These are phyloP conservation scores for Patella depressa DNA, from an alignment of 2,888 invertebrate species.

Conservation along the genomic window DNA sequence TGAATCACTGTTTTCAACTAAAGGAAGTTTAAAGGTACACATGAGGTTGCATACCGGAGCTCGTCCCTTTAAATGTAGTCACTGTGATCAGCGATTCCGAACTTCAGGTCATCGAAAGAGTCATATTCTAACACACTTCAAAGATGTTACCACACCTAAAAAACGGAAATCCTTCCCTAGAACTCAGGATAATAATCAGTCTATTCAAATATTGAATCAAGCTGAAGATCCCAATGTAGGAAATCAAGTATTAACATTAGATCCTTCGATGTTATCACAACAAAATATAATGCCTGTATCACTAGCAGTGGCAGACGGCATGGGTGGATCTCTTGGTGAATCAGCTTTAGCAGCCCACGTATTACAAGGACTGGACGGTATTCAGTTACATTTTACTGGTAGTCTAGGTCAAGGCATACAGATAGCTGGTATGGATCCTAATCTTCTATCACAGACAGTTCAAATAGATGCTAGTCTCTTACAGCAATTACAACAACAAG, in stretches of 20 bases:
- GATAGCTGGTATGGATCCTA: constrained; percentile 70
- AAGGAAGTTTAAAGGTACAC: constrained; percentile 71
- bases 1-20: constrained; percentile 70
- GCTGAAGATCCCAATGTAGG: constrained; percentile 27
- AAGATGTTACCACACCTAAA: constrained; percentile 47
- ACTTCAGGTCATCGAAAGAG: constrained; percentile 80
- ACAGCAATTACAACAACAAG: constrained; percentile 71
- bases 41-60: constrained; percentile 74
- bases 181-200: constrained; percentile 27
- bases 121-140: constrained; percentile 76
- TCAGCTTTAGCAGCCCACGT: constrained; percentile 57
- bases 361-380: constrained; percentile 63
- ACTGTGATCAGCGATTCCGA: constrained; percentile 81
- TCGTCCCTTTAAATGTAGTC: constrained; percentile 88
- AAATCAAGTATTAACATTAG: constrained; percentile 52
- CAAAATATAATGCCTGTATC: constrained; percentile 60
- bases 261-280: constrained; percentile 52
- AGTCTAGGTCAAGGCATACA: constrained; percentile 69
- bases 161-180: constrained; percentile 35
- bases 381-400: constrained; percentile 70
- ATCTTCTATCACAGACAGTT: constrained; percentile 68
- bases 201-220: neutral
- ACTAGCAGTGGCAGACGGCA: constrained; percentile 49
- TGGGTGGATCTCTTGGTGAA: constrained; percentile 44
- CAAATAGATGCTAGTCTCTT: constrained; percentile 73